Conservation (phyloP, 2,888 invertebrate species). For the Limnephilus marmoratus region DNA sequence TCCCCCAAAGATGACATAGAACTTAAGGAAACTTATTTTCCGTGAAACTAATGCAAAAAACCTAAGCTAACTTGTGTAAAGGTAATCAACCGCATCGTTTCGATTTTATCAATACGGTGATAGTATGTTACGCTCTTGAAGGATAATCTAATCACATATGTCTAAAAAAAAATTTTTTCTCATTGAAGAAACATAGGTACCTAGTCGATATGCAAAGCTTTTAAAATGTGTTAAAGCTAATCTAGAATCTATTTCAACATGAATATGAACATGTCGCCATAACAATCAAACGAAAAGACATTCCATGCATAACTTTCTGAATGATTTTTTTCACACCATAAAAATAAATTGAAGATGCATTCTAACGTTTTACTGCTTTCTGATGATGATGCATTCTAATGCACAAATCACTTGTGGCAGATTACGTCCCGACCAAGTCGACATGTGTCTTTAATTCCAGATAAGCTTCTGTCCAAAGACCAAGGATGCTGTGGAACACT, state of each 20-base stretch:
- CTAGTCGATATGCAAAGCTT: too few species aligned
- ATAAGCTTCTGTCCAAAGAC: slow-evolving; percentile 32
- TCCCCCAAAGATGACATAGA: too few species aligned
- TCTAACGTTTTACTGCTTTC: slow-evolving; percentile 14
- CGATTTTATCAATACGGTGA: too few species aligned
- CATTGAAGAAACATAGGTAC: too few species aligned
- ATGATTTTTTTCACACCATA: not conserved
- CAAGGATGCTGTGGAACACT: not conserved
- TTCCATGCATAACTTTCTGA: not conserved
- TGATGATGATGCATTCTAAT: slow-evolving; percentile 45
- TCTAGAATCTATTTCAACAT: not conserved
- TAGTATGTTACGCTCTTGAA: too few species aligned
- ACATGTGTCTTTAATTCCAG: slow-evolving; percentile 11
- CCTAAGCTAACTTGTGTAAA: too few species aligned
- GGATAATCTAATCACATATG: too few species aligned
- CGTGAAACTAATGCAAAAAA: too few species aligned
- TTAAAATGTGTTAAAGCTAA: too few species aligned
- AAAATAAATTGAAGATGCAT: not conserved
- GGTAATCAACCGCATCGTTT: too few species aligned
- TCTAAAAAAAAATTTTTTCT: too few species aligned
- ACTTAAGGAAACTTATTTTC: too few species aligned
- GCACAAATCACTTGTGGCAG: slow-evolving; percentile 15
- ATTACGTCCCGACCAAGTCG: not conserved
- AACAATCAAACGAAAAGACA: not conserved
- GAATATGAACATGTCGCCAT: not conserved